phyloP scores from a whole-genome alignment of 2,888 invertebrate genomes.

The Erebia palarica region DNA sequence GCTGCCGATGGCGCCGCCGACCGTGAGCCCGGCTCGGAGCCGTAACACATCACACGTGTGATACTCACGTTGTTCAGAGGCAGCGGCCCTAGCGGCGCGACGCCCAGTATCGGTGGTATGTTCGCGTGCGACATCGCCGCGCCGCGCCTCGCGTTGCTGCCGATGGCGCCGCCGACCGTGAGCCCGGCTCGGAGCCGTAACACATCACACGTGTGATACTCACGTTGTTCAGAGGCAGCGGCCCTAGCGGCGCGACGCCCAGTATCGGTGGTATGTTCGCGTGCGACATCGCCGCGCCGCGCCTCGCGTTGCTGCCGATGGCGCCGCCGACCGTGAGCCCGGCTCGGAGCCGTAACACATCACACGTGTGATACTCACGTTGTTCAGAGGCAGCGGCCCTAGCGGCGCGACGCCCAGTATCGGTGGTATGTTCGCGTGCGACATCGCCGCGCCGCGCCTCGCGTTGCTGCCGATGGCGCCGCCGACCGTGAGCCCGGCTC shows the following conservation, averaged over 20 bases:
- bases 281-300: too few relatives aligned
- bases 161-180: slow-evolving; percentile 19
- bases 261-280: too few relatives aligned
- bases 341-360: too few relatives aligned
- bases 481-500: slow-evolving; percentile 19
- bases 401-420: slow-evolving; percentile 97
- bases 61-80: slow-evolving; percentile 89
- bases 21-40: too few relatives aligned
- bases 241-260: too few relatives aligned
- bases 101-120: slow-evolving; percentile 96
- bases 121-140: slow-evolving; percentile 88
- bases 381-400: slow-evolving; percentile 94
- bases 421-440: slow-evolving; percentile 96
- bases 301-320: too few relatives aligned
- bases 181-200: slow-evolving; percentile 19
- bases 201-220: slow-evolving; percentile 36
- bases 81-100: slow-evolving; percentile 97
- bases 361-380: slow-evolving; percentile 49
- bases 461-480: slow-evolving; percentile 34
- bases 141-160: slow-evolving; percentile 53
- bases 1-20: too few relatives aligned
- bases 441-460: slow-evolving; percentile 67
- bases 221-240: too few relatives aligned
- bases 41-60: background rate
- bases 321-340: too few relatives aligned